Conservation (phyloP, 1,140 invertebrate species). For the Aphaenogaster rudis region DNA sequence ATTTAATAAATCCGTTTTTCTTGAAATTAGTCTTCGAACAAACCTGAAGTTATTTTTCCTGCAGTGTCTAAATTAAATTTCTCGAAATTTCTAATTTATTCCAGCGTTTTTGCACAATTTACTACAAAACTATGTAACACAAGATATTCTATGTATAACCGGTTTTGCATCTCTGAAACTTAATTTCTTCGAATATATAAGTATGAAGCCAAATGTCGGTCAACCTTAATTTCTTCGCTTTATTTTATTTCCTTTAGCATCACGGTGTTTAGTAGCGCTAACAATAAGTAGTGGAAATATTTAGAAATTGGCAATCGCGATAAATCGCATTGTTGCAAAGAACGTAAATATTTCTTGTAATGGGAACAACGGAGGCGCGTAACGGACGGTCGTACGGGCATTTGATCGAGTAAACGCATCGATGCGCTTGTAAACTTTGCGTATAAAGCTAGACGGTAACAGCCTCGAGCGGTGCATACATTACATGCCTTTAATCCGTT, state of each 20-base stretch:
- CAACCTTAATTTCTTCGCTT: neutral
- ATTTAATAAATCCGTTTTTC: neutral
- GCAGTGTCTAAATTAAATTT: neutral
- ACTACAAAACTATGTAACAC: neutral
- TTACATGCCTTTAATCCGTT: constrained; percentile 55
- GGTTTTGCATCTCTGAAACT: neutral
- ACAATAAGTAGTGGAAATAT: neutral
- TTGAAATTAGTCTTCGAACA: constrained; percentile 18
- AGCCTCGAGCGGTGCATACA: constrained; percentile 32
- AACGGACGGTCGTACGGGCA: constrained; percentile 2
- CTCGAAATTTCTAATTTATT: neutral
- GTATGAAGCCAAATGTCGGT: too few species aligned
- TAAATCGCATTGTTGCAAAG: neutral
- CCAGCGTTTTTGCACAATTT: neutral
- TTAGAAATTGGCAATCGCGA: neutral
- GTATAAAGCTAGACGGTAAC: constrained; percentile 52
- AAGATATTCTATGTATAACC: neutral
- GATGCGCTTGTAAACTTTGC: constrained; percentile 49
- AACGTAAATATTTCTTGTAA: constrained; percentile 8
- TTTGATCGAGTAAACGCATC: constrained; percentile 37
- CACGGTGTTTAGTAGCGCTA: neutral
- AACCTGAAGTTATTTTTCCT: neutral
- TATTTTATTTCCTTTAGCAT: neutral
- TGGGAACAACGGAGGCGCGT: constrained; percentile 53
- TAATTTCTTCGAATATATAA: neutral